These are phyloP conservation scores for Micronycteris hirsuta DNA, from an alignment of 2,113 vertebrate genomes.

Conservation along the genomic window DNA sequence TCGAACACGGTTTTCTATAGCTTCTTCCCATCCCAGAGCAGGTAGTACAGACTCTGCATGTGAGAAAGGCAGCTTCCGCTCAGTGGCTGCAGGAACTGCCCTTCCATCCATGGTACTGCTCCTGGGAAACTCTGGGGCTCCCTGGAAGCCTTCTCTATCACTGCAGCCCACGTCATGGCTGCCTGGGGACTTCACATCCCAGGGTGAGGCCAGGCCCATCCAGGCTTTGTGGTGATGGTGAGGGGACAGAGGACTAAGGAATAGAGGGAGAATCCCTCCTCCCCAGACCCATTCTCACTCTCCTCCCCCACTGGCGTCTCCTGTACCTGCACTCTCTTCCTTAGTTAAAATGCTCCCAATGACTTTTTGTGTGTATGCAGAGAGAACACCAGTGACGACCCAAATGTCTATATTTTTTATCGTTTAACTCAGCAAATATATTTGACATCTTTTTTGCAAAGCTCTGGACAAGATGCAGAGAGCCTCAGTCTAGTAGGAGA, in stretches of 20 bases:
- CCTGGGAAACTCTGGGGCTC: neutral
- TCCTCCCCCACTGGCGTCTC: no score
- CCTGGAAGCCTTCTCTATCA: rapidly evolving
- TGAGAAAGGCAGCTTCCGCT: neutral
- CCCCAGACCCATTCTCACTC: neutral
- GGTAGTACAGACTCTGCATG: neutral
- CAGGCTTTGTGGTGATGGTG: neutral
- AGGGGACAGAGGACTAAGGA: neutral
- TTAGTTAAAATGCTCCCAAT: neutral
- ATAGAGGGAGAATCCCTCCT: neutral
- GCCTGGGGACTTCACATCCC: neutral
- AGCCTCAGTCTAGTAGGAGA: neutral
- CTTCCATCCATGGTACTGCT: neutral
- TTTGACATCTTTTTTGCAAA: neutral
- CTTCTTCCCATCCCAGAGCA: neutral
- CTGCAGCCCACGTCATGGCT: neutral
- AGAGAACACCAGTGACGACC: neutral
- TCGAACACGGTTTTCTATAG: no score
- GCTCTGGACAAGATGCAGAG: neutral
- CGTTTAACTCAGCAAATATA: neutral
- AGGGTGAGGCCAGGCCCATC: neutral
- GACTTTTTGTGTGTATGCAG: neutral
- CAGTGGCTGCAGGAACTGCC: neutral
- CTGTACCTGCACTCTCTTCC: neutral
- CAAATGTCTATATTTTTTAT: neutral